These are phyloP conservation scores for Oreochromis mossambicus DNA, from an alignment of 2,797 vertebrate genomes.

Conservation along the genomic window DNA sequence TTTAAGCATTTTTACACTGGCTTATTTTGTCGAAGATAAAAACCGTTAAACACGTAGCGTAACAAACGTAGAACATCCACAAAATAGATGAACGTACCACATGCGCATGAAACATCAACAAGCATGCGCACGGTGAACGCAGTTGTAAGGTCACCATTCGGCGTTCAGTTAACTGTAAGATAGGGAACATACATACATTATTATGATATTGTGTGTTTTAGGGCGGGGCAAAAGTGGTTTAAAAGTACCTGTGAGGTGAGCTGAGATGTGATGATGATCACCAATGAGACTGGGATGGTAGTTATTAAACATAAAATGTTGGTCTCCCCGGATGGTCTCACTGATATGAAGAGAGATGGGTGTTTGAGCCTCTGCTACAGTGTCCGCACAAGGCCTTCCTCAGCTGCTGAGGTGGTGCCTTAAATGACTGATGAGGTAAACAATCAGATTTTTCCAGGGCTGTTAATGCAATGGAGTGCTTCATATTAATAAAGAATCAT, in stretches of 20 bases:
- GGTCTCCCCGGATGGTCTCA: neutral
- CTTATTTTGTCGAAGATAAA: neutral
- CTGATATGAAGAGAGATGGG: neutral
- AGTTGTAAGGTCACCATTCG: fast-evolving
- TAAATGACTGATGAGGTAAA: neutral
- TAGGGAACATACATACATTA: fast-evolving
- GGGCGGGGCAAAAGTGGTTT: fast-evolving
- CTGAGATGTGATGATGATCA: neutral
- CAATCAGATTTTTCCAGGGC: neutral
- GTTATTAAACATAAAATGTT: neutral
- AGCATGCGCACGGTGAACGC: neutral
- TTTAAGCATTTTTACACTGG: neutral
- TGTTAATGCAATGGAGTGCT: neutral
- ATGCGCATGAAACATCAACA: neutral
- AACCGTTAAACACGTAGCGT: neutral
- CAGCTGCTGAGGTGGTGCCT: fast-evolving
- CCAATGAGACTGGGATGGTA: neutral
- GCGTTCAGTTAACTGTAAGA: neutral
- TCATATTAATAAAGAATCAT: neutral
- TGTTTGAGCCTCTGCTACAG: neutral
- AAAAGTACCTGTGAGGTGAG: neutral
- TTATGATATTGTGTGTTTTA: neutral
- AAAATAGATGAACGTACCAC: neutral
- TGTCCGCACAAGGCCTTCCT: neutral
- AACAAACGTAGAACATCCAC: neutral